phyloP scores from a whole-genome alignment of 35 echinoderm and acorn worm genomes.

The Ptychodera flava region DNA sequence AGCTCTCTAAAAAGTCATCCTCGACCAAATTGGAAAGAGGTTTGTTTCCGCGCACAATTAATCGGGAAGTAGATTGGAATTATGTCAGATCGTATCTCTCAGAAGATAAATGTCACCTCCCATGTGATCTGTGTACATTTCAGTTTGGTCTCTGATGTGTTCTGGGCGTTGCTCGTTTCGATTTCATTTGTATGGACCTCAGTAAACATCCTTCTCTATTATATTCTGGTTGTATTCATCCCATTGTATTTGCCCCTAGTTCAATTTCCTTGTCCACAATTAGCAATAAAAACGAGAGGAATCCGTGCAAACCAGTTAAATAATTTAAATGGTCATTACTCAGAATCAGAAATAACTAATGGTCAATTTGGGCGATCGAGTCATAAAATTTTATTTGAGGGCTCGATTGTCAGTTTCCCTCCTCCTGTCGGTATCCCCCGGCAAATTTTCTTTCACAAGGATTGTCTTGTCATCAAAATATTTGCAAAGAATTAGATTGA shows the following conservation, averaged over 20 bases:
- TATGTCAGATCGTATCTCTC: neutral
- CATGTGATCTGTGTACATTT: neutral
- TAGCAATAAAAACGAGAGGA: neutral
- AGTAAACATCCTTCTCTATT: neutral
- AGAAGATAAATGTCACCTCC: neutral
- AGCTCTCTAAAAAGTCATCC: neutral
- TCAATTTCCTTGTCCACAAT: neutral
- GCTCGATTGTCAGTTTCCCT: too few species aligned
- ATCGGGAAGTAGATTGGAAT: neutral
- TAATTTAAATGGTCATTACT: neutral
- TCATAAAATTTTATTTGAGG: neutral
- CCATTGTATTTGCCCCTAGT: neutral
- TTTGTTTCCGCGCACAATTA: neutral
- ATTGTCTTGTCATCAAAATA: too few species aligned
- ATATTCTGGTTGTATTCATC: neutral
- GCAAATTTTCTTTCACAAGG: too few species aligned
- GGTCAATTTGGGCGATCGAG: neutral
- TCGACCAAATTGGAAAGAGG: neutral
- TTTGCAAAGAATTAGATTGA: too few species aligned
- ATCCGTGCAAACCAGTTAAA: neutral
- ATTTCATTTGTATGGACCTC: neutral
- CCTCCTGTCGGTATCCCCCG: too few species aligned
- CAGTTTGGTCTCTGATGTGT: neutral
- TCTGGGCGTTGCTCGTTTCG: neutral
- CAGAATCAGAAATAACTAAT: neutral